Conservation (phyloP, 2,113 vertebrate genomes). For the Ploceus nigricollis region DNA sequence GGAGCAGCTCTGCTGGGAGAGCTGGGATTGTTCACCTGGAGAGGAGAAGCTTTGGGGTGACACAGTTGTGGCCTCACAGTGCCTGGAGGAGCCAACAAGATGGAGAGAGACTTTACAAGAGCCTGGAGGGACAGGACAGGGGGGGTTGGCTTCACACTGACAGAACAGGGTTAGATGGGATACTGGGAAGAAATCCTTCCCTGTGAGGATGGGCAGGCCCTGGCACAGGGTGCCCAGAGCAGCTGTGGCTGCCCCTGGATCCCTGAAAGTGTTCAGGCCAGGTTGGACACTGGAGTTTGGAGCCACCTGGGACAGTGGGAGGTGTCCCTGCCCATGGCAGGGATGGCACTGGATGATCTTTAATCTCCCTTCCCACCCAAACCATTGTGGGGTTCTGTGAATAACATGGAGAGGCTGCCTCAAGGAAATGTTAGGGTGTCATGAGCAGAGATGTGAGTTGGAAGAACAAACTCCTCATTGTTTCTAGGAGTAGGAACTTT, state of each 20-base stretch:
- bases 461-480: accelerated
- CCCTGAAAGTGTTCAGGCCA: not conserved
- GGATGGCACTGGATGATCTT: not conserved
- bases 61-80: accelerated
- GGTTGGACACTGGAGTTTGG: not conserved
- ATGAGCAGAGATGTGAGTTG: too few relatives aligned
- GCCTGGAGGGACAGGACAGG: not conserved
- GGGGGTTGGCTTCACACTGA: not conserved
- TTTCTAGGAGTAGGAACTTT: not conserved
- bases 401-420: not conserved
- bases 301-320: accelerated
- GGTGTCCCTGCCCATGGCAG: not conserved
- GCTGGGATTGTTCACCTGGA: not conserved
- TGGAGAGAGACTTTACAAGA: too few relatives aligned
- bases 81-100: not conserved
- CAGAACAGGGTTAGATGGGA: not conserved
- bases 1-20: not conserved
- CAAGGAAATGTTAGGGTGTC: accelerated
- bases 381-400: not conserved
- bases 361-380: not conserved
- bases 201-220: too few relatives aligned
- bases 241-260: not conserved
- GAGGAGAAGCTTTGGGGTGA: not conserved
- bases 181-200: accelerated
- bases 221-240: not conserved